Conservation (phyloP, 53 echinoderm and acorn worm species). For the Crossaster papposus region DNA sequence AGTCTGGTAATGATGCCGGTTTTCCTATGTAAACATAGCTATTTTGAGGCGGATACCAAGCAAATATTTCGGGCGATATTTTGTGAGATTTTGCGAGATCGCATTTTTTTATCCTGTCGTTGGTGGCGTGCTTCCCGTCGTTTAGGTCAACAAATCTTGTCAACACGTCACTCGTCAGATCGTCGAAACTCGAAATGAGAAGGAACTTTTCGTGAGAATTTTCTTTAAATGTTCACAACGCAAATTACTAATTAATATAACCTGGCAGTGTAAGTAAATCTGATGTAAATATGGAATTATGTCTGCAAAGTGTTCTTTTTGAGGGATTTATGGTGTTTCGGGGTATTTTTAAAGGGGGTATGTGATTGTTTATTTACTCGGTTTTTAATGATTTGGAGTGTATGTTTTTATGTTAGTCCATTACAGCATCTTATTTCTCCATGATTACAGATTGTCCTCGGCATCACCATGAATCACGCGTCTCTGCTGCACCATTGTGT, state of each 20-base stretch:
- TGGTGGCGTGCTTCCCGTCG: conserved; percentile 51
- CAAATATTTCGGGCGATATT: too few species aligned
- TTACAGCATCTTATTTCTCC: too few species aligned
- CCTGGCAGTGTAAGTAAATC: conserved; percentile 16
- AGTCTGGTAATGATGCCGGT: too few species aligned
- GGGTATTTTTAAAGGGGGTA: neutral
- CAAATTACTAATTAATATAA: neutral
- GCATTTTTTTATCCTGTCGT: neutral
- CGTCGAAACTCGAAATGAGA: too few species aligned
- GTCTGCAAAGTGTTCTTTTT: neutral
- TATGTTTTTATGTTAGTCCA: too few species aligned
- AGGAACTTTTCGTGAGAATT: neutral
- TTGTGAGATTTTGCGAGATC: neutral
- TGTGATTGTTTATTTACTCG: too few species aligned
- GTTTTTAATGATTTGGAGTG: too few species aligned
- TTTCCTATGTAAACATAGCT: too few species aligned
- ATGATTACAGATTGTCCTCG: neutral
- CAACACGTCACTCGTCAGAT: too few species aligned
- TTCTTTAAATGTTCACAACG: neutral
- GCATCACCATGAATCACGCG: conserved; percentile 75
- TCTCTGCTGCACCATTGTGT: conserved; percentile 76
- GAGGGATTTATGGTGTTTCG: neutral
- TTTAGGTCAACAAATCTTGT: conserved; percentile 51
- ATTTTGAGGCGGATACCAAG: too few species aligned
- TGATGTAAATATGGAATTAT: neutral